Percentiles rank a stretch among this genome's conserved stretches.
Evolutionary conservation across 2,113 vertebrate genomes (phyloP).

Genomic region (Corythaeola cristata): DNA sequence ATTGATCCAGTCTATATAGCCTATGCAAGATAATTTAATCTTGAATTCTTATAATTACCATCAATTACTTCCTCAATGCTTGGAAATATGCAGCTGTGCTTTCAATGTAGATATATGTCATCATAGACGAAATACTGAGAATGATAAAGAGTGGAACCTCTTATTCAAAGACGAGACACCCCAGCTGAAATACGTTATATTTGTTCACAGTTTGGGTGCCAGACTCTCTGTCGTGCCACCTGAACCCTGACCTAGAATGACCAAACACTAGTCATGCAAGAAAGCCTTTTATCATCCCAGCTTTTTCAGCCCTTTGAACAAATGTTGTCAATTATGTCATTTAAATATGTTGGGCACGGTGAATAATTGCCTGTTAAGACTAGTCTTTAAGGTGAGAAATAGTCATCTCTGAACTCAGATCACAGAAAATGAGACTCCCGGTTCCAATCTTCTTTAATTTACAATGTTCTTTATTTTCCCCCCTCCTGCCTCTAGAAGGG

Average conservation of each 20-base stretch:
- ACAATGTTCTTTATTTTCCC: background rate
- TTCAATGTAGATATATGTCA: background rate
- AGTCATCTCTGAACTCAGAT: conserved; percentile 23
- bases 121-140: background rate
- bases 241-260: conserved; percentile 15
- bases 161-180: background rate
- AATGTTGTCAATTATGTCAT: conserved; percentile 32
- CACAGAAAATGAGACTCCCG: conserved; percentile 13
- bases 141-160: background rate
- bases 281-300: conserved; percentile 24
- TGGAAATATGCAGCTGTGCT: background rate
- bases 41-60: background rate
- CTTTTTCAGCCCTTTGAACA: background rate
- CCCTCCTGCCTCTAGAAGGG: background rate
- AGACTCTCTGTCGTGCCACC: background rate
- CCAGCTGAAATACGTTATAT: background rate
- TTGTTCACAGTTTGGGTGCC: conserved; percentile 42
- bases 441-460: conserved; percentile 45
- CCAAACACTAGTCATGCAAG: background rate
- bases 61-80: background rate
- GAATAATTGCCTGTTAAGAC: conserved; percentile 21
- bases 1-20: background rate
- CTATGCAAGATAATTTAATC: background rate
- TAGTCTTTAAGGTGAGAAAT: conserved; percentile 30
- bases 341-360: conserved; percentile 28